A percentile compares a stretch with the other conserved stretches of the same genome.
Evolutionary conservation across 2,888 invertebrate genomes (phyloP).

Genomic region (Macropis europaea): DNA sequence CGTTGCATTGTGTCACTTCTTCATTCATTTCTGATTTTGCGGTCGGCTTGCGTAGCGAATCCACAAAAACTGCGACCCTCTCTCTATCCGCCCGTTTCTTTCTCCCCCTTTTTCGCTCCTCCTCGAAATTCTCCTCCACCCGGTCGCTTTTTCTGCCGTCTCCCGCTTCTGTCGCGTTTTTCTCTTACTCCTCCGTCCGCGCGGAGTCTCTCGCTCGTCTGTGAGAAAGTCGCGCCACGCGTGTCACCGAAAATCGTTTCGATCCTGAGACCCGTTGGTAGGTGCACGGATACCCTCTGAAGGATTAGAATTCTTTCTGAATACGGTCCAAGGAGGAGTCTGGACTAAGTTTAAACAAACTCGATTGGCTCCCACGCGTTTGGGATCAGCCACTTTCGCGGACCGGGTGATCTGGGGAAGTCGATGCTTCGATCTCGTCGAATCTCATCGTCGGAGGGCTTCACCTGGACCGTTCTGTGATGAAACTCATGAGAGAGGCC

Average conservation of each 20-base stretch:
- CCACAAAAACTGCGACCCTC: slow-evolving; percentile 54
- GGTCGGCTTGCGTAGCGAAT: slow-evolving; percentile 79
- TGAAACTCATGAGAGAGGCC: background rate
- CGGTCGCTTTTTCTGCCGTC: background rate
- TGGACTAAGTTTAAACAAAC: too few relatives aligned
- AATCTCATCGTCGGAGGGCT: slow-evolving; percentile 39
- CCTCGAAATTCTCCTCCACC: slow-evolving; percentile 16
- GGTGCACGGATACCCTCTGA: too few relatives aligned
- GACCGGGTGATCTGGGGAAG: too few relatives aligned
- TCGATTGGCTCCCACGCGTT: too few relatives aligned
- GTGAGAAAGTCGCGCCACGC: slow-evolving; percentile 46
- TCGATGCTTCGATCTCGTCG: too few relatives aligned
- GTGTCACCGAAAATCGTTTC: too few relatives aligned
- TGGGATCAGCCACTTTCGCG: too few relatives aligned
- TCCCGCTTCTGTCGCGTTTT: background rate
- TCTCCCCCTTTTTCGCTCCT: slow-evolving; percentile 7
- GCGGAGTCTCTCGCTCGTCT: slow-evolving; percentile 1
- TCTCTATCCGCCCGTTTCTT: slow-evolving; percentile 2
- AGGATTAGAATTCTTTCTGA: too few relatives aligned
- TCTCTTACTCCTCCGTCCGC: slow-evolving; percentile 6
- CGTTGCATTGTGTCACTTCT: slow-evolving; percentile 77
- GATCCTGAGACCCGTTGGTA: too few relatives aligned
- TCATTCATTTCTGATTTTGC: slow-evolving; percentile 79
- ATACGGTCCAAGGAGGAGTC: too few relatives aligned
- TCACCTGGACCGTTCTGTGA: slow-evolving; percentile 17